Evolutionary conservation across 2,113 vertebrate genomes (phyloP), one percentile per base, ranked within the genome.

Genomic region (Chlamydotis undulata): DNA sequence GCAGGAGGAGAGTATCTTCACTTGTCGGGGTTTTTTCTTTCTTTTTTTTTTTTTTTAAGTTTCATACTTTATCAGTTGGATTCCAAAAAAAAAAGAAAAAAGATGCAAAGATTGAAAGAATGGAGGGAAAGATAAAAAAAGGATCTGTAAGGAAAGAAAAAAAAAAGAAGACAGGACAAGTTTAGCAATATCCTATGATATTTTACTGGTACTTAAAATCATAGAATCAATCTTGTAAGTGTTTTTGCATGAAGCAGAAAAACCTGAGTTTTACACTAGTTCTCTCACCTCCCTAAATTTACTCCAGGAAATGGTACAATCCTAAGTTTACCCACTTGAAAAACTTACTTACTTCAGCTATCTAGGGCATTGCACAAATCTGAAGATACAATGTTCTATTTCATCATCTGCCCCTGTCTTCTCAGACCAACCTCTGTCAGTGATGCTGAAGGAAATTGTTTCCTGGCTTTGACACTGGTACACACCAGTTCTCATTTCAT

Each of bases 1-100:
- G 93, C 95, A 96, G 71, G 83, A 92, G 96, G 70, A 93, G 85
- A 88, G 78, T 93, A 93, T 83, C 81, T 96, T 94, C 93, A 82
- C 57, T 97, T 96, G 91, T 94, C 55, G 2, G 67, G 81, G 19
- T 14, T 93, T 87, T 82, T 95, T 73, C 8, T 19, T 85, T 67
- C 14, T 14, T 47, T 59, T 26, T 35, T 53, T 84, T 87, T 43
- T 83, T 94, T 94, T 95, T 91, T 4, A 77, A 83, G 60, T 93
- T 96, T 85, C 33, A 28, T 88, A 49, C 60, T 85, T 79, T 89
- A 87, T 95, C 60, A 65, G 87, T 87, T 77, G 75, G 90, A 67
- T 79, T 77, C 57, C 15, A 50, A 63, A 65, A 70, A 84, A 68
- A 26, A 14, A 12, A 17, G 3, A 84, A 60, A 94, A 94, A 71